Percentiles rank a stretch among this genome's conserved stretches.
These are phyloP conservation scores for Cyprinodon tularosa DNA, from an alignment of 2,113 vertebrate species.

Conservation along the genomic window DNA sequence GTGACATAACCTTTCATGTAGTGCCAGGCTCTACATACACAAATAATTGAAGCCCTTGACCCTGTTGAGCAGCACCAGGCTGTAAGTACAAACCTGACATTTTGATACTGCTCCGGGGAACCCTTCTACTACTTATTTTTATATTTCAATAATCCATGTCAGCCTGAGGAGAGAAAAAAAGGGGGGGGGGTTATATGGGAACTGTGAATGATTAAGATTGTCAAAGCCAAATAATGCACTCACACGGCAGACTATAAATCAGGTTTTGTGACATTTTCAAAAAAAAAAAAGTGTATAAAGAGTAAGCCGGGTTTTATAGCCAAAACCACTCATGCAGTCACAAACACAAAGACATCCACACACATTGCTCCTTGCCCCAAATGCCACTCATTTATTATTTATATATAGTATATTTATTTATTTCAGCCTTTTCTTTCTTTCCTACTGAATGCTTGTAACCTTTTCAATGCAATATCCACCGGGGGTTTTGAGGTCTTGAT, in stretches of 20 bases:
- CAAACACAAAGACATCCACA: conserved; percentile 28
- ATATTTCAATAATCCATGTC: conserved; percentile 99
- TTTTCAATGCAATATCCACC: conserved; percentile 56
- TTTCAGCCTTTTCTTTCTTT: conserved; percentile 41
- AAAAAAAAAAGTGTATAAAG: conserved; percentile 67
- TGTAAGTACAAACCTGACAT: conserved; percentile 99
- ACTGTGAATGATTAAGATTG: conserved; percentile 99
- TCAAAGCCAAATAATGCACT: conserved; percentile 99
- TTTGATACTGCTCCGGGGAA: conserved; percentile 95
- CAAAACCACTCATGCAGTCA: conserved; percentile 55
- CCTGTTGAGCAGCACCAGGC: conserved; percentile 92
- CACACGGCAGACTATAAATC: conserved; percentile 96
- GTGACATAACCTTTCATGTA: conserved; percentile 99
- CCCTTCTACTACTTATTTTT: conserved; percentile 93
- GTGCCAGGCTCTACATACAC: conserved; percentile 91
- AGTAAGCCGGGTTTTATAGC: conserved; percentile 45
- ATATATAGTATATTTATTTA: conserved; percentile 72
- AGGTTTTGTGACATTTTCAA: conserved; percentile 98
- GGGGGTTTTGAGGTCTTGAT: conserved; percentile 57
- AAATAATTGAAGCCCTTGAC: conserved; percentile 99
- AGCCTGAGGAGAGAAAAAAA: conserved; percentile 62
- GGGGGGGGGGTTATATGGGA: conserved; percentile 64
- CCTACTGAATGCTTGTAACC: conserved; percentile 55
- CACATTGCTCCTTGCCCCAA: conserved; percentile 63
- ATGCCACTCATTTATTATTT: conserved; percentile 79